A percentile compares a stretch with the other conserved stretches of the same genome.
Conservation (phyloP, 2,797 vertebrate species). For the Margarornis squamiger region DNA sequence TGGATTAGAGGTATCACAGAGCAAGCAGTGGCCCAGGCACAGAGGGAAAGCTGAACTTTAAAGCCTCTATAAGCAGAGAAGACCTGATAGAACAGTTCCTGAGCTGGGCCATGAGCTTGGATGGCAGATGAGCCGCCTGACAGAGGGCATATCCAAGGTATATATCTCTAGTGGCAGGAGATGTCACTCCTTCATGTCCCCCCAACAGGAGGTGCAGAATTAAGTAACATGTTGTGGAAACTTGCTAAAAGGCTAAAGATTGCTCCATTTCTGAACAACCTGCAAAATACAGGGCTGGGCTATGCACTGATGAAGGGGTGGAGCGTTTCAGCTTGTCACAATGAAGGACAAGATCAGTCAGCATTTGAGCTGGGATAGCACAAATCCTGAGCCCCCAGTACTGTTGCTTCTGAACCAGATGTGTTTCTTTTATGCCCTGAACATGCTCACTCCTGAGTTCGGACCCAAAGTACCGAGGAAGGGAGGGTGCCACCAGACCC, state of each 20-base stretch:
- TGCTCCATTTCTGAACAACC: accelerated
- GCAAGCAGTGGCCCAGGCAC: neutral
- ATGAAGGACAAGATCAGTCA: neutral
- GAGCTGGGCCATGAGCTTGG: neutral
- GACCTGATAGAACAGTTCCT: neutral
- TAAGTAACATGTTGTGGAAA: neutral
- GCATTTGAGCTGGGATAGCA: neutral
- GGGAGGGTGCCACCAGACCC: neutral
- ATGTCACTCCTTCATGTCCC: neutral
- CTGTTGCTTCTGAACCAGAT: neutral
- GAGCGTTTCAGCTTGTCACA: neutral
- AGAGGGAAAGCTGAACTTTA: neutral
- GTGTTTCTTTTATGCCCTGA: neutral
- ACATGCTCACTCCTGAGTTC: accelerated
- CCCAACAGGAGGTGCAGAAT: neutral
- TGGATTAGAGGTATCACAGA: neutral
- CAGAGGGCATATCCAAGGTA: accelerated
- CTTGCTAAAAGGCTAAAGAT: neutral
- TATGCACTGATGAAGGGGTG: accelerated
- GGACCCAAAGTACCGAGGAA: neutral
- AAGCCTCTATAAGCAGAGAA: neutral
- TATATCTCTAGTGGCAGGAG: neutral
- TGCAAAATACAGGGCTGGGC: neutral
- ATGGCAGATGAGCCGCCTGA: neutral
- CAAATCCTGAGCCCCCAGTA: neutral